Conservation (phyloP, 2,113 vertebrate genomes). For the Todiramphus chloris region DNA sequence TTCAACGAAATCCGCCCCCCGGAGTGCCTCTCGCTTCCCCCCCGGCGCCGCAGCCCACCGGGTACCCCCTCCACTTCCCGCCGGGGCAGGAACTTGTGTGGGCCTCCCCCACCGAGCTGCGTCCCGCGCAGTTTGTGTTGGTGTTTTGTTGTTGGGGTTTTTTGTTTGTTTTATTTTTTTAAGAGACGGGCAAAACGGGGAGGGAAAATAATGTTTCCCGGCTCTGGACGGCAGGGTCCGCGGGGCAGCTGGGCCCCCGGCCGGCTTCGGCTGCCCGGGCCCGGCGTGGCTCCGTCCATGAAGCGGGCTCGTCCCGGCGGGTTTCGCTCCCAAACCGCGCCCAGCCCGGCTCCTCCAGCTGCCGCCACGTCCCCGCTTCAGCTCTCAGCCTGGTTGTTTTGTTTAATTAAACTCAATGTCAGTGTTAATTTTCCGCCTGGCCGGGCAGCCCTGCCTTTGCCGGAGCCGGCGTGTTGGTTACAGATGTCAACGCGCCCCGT, state of each 20-base stretch:
- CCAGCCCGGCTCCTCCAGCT: conserved; percentile 23
- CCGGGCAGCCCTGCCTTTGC: conserved; percentile 60
- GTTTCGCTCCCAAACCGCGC: not conserved
- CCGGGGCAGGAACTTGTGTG: not conserved
- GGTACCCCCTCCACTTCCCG: not conserved
- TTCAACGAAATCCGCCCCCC: conserved; percentile 27
- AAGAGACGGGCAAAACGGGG: not conserved
- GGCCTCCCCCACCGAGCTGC: not conserved
- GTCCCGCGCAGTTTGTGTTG: too few relatives aligned
- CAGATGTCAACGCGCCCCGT: conserved; percentile 58
- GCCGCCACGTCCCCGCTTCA: conserved; percentile 29
- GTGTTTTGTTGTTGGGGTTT: not conserved
- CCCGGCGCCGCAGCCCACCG: fast-evolving
- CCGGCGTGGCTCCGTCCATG: not conserved
- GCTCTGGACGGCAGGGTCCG: not conserved
- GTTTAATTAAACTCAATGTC: conserved; percentile 77
- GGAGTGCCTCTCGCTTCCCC: not conserved
- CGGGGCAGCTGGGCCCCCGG: not conserved
- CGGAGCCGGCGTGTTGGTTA: conserved; percentile 58
- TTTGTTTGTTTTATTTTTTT: not conserved
- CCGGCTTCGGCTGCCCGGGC: not conserved
- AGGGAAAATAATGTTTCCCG: not conserved
- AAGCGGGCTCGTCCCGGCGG: not conserved
- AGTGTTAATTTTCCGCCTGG: conserved; percentile 74
- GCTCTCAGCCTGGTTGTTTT: conserved; percentile 61